Percentiles rank a stretch among this genome's conserved stretches.
Conservation (phyloP, 2,113 vertebrate species). For the Larimichthys crocea region DNA sequence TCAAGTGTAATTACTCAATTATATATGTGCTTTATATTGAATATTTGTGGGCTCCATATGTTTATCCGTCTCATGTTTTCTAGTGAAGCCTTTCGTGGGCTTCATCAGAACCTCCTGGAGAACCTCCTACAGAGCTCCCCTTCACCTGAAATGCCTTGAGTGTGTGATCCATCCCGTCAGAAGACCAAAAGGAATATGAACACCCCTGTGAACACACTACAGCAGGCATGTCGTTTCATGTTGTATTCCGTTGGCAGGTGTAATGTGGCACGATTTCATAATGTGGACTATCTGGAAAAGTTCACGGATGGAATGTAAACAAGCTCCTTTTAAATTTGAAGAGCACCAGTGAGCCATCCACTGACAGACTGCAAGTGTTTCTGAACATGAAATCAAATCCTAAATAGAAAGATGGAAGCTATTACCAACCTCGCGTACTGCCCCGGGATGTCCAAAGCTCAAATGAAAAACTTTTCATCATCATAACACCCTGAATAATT, state of each 20-base stretch:
- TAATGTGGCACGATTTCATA: not conserved
- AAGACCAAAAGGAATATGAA: not conserved
- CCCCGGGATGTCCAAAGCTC: not conserved
- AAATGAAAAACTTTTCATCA: not conserved
- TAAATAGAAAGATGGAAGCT: not conserved
- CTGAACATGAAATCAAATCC: not conserved
- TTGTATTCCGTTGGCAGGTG: not conserved
- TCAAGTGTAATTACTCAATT: too few species aligned
- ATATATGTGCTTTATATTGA: too few species aligned
- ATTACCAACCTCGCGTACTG: not conserved
- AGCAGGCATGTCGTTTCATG: too few species aligned
- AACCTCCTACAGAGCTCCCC: not conserved
- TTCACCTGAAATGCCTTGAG: not conserved
- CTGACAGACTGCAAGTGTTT: not conserved
- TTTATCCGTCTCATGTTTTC: not conserved
- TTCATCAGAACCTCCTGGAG: not conserved
- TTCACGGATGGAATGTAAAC: not conserved
- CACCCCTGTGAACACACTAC: not conserved
- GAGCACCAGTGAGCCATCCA: not conserved
- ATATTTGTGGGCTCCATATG: not conserved
- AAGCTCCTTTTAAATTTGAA: not conserved
- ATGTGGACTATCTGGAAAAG: not conserved
- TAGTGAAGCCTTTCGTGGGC: too few species aligned
- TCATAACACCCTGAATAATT: not conserved
- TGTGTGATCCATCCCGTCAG: not conserved